phyloP scores from a whole-genome alignment of 2,888 invertebrate species.

The Andrena bicolor region DNA sequence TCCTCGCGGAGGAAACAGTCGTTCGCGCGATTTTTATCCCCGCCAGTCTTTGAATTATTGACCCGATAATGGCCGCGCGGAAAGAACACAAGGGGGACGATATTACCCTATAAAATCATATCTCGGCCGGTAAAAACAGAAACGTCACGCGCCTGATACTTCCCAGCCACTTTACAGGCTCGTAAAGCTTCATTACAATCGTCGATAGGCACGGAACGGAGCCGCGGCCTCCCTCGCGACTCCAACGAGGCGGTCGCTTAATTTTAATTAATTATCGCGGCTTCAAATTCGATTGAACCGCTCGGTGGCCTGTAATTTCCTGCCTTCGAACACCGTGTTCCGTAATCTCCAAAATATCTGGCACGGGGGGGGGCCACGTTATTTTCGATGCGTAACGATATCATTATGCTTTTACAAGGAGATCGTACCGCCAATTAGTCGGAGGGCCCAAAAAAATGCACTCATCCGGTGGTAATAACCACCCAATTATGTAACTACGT shows the following conservation, averaged over 20 bases:
- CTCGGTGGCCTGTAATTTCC: conserved; percentile 18
- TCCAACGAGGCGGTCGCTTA: background rate
- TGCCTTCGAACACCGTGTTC: conserved; percentile 4
- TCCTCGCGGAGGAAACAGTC: background rate
- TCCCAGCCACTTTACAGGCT: conserved; percentile 41
- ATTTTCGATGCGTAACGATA: conserved; percentile 14
- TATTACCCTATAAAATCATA: conserved; percentile 65
- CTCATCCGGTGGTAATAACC: conserved; percentile 21
- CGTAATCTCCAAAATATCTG: background rate
- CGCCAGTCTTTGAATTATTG: conserved; percentile 47
- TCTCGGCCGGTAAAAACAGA: conserved; percentile 46
- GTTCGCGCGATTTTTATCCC: conserved; percentile 23
- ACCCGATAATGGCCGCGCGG: conserved; percentile 50
- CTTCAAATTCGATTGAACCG: background rate
- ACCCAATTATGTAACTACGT: conserved; percentile 34
- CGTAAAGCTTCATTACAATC: conserved; percentile 55
- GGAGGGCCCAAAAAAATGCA: conserved; percentile 2
- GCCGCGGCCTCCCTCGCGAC: background rate
- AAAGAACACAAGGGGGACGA: conserved; percentile 57
- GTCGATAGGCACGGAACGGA: conserved; percentile 27
- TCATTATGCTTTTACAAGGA: conserved; percentile 14
- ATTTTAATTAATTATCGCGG: conserved; percentile 42
- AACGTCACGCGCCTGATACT: conserved; percentile 32
- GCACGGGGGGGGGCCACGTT: background rate
- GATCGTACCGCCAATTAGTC: conserved; percentile 32